Conservation (phyloP, 2,888 invertebrate species). For the Apeira syringaria region DNA sequence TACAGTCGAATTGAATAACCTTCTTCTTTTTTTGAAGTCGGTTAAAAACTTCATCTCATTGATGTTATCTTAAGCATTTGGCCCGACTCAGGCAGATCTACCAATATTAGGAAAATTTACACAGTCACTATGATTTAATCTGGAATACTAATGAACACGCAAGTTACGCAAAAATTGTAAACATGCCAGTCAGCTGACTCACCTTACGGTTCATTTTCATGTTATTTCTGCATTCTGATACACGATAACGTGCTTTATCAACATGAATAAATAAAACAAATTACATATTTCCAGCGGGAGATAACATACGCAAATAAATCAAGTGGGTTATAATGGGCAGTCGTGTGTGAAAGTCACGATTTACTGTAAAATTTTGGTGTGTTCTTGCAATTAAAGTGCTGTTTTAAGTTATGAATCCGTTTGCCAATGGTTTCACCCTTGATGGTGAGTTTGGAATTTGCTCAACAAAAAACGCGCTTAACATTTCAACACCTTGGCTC, state of each 20-base stretch:
- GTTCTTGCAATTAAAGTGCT: background rate
- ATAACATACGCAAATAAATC: constrained; percentile 20
- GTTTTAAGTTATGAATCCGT: constrained; percentile 52
- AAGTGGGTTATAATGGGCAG: constrained; percentile 7
- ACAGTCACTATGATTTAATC: background rate
- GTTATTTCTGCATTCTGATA: constrained; percentile 14
- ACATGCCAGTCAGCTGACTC: constrained; percentile 9
- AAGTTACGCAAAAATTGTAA: background rate
- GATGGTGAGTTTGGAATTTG: constrained; percentile 50
- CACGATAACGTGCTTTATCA: constrained; percentile 29
- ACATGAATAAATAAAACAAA: constrained; percentile 29
- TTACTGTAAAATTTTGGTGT: background rate
- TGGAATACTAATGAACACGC: background rate
- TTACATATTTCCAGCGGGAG: constrained; percentile 17
- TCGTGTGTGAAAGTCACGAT: constrained; percentile 5
- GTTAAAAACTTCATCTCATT: no score
- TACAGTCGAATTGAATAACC: no score
- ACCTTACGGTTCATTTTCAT: constrained; percentile 3
- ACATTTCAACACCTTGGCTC: no score
- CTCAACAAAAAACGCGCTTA: no score
- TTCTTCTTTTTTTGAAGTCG: no score
- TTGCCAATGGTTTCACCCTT: constrained; percentile 50
- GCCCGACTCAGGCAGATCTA: no score
- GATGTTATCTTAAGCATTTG: no score
- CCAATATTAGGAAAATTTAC: no score